Evolutionary conservation across 1,140 invertebrate species (phyloP).

Genomic region (Belonocnema kinseyi): DNA sequence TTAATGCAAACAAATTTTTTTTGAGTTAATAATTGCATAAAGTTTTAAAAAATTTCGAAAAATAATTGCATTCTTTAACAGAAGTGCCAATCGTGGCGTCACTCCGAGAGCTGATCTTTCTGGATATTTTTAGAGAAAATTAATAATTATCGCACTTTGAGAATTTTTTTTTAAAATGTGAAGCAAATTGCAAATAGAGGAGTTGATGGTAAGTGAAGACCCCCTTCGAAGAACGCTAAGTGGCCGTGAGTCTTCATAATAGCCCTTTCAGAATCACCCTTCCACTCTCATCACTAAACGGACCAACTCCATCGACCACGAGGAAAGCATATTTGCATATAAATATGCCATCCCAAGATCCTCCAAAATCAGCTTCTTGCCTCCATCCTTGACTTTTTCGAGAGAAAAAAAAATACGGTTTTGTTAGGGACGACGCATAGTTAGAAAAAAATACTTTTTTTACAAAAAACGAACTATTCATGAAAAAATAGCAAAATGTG

Average conservation of each 20-base stretch:
- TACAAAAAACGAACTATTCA: no score
- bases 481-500: no score
- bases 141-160: background rate
- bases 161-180: constrained; percentile 38
- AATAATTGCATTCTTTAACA: no score
- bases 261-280: constrained; percentile 24
- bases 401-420: background rate
- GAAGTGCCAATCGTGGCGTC: no score
- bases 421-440: background rate
- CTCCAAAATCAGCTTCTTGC: background rate
- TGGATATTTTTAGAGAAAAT: no score
- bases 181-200: constrained; percentile 49
- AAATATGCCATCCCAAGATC: constrained; percentile 16
- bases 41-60: no score
- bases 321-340: constrained; percentile 28
- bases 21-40: no score
- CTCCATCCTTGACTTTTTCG: background rate
- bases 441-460: background rate
- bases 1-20: no score
- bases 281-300: constrained; percentile 1
- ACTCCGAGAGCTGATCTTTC: no score
- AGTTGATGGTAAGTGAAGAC: constrained; percentile 41
- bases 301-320: constrained; percentile 5
- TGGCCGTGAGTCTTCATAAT: constrained; percentile 33
- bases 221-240: constrained; percentile 33